Evolutionary conservation across 1,140 invertebrate species (phyloP), one percentile per base, ranked within the genome.

Genomic region (Hypsibius dujardini): DNA sequence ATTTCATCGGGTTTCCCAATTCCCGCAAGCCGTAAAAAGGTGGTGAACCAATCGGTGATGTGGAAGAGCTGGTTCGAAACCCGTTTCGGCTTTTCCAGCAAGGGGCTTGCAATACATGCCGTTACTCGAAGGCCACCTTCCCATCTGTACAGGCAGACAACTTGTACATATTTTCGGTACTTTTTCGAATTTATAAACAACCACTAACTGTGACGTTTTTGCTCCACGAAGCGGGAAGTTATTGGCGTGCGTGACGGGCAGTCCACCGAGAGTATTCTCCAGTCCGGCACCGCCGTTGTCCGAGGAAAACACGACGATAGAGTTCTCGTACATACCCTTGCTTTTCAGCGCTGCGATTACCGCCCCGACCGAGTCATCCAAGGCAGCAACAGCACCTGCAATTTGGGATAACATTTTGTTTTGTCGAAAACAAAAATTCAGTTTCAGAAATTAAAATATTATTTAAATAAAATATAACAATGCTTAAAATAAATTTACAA

Each of bases 171-270:
- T n/a, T n/a, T n/a, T n/a, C n/a, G n/a, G n/a, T n/a, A n/a, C n/a
- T n/a, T n/a, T n/a, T n/a, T n/a, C n/a, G n/a, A n/a, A n/a, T n/a
- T n/a, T n/a, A 7, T 7, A 56, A 7, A 7, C 7, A 56, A n/a
- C 7, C 7, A 56, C 90, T 90, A 77, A 92, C 28, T 78, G 59
- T 2, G 76, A 77, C 2, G 72, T 73, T 71, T 81, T 80, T 71
- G 90, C 88, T 50, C 90, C 90, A 79, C 87, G 84, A 1, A 95
- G 78, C 2, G 92, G 92, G 83, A 86, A 95, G 81, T 95, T 95
- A 1, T 74, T 74, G 3, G 12, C 62, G 62, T 14, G 45, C n/a
- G 50, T 56, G 50, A 56, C 50, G 0, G 90, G 91, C 40, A 87
- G 85, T 80, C 94, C 95, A 69, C 73, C 73, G 77, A 76, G 72